phyloP scores from a whole-genome alignment of 2,888 invertebrate genomes.

The Meiosimyza platycephala region DNA sequence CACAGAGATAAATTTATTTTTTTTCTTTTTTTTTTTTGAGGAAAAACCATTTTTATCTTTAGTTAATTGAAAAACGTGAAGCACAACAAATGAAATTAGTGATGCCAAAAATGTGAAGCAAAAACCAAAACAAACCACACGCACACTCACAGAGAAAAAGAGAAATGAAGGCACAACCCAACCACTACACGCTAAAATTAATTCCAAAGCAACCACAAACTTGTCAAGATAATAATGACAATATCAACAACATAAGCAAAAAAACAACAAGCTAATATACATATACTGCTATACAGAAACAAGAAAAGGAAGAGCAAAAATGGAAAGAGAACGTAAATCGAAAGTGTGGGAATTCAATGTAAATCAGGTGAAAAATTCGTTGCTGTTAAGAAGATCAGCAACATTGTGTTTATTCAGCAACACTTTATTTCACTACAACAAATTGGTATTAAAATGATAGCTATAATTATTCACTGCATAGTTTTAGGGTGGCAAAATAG shows the following conservation, averaged over 20 bases:
- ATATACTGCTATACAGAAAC: too few species aligned
- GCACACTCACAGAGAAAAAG: background rate
- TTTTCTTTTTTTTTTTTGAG: too few species aligned
- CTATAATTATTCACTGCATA: conserved; percentile 21
- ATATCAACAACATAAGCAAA: background rate
- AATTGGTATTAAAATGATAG: conserved; percentile 19
- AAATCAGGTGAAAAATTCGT: too few species aligned
- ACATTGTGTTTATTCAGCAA: background rate
- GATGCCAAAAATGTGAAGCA: background rate
- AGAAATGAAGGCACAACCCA: background rate
- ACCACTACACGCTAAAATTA: too few species aligned
- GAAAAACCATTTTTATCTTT: conserved; percentile 52
- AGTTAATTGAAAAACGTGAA: conserved; percentile 55
- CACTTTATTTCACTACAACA: conserved; percentile 4
- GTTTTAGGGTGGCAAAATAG: conserved; percentile 1
- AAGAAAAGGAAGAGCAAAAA: too few species aligned
- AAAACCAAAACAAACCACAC: background rate
- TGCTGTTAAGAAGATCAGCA: background rate
- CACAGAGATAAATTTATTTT: too few species aligned
- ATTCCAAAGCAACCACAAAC: too few species aligned
- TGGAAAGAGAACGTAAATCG: too few species aligned
- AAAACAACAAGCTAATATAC: background rate
- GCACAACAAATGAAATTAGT: background rate
- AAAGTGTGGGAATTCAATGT: too few species aligned
- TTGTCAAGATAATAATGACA: background rate